Evolutionary conservation across 2,113 vertebrate genomes (phyloP).

Genomic region (Pelobates fuscus): DNA sequence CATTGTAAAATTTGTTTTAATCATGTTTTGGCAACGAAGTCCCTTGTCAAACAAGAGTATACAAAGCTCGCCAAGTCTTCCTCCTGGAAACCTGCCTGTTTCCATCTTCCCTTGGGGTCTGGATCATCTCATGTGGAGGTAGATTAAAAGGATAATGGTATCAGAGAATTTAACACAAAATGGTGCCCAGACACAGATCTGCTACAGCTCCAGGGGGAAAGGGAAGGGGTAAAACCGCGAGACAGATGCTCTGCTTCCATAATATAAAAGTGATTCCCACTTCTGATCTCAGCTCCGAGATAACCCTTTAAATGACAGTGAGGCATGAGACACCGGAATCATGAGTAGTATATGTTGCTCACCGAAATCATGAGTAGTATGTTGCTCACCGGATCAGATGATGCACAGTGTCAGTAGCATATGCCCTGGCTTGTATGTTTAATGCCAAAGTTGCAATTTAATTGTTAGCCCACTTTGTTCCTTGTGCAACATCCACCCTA

Average conservation of each 20-base stretch:
- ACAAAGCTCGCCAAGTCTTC: conserved; percentile 31
- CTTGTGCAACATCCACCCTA: too few relatives aligned
- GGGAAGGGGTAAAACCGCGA: conserved; percentile 18
- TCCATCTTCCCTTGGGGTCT: conserved; percentile 44
- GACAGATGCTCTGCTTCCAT: conserved; percentile 37
- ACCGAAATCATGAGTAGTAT: too few relatives aligned
- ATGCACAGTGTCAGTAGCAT: too few relatives aligned
- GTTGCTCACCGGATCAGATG: too few relatives aligned
- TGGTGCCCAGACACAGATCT: conserved; percentile 36
- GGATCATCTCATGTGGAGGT: conserved; percentile 44
- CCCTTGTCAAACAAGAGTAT: conserved; percentile 14
- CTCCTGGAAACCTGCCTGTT: conserved; percentile 43
- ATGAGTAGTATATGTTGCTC: too few relatives aligned
- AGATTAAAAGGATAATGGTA: conserved; percentile 51
- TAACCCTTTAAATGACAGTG: background rate
- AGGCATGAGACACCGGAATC: too few relatives aligned
- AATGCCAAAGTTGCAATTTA: too few relatives aligned
- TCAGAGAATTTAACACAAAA: conserved; percentile 44
- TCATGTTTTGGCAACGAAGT: conserved; percentile 11
- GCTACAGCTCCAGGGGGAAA: conserved; percentile 33
- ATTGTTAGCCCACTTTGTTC: too few relatives aligned
- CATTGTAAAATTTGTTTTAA: conserved; percentile 4
- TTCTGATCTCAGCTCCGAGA: background rate
- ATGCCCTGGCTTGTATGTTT: too few relatives aligned
- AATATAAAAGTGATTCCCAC: background rate